Base-by-base conservation (phyloP, 2,888 invertebrate genomes). In the Drosophila leonis region DNA sequence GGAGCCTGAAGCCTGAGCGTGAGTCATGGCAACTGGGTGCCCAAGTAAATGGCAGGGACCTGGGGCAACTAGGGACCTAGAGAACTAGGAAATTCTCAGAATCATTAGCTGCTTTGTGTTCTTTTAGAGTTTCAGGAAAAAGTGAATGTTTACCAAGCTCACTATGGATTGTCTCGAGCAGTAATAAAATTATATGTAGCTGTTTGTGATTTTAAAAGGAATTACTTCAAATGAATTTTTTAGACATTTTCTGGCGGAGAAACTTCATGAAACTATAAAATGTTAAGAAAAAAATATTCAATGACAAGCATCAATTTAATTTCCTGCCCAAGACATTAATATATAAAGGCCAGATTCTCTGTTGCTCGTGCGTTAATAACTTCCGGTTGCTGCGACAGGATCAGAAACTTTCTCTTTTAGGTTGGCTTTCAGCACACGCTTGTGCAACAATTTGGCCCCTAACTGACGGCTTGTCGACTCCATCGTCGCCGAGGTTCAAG, bases 351-450 rank as follows among this genome's bases (percentile, higher is more conserved):
- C 15, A 48, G 42, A 63, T 31, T 37, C 41, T 31, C 24, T 55
- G 29, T 29, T 13, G 67, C 57, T 39, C 65, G 70, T 72, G 66
- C 73, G 80, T 82, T 88, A 83, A 88, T 82, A 80, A 80, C 77
- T 87, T 88, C 89, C 89, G 78, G 76, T 73, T 80, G 60, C 65
- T 66, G 55, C 52, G 61, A 54, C 61, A 62, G 75, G 55, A 70
- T 70, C 72, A 67, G 63, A 70, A 87, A 82, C 68, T 87, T 84
- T 87, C 62, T 42, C 71, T 62, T 72, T 84, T 60, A 37, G 60
- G 61, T 64, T 72, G 41, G 54, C 74, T 75, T 72, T 76, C 54
- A 60, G 54, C 63, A 59, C 73, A 60, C 62, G 72, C 66, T 66
- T 79, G 77, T 86, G 75, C 79, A 79, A 72, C 73, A 74, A 85